Evolutionary conservation across 53 echinoderm and acorn worm species (phyloP), one percentile per base, ranked within the genome.

Genomic region (Holothuria leucospilota): DNA sequence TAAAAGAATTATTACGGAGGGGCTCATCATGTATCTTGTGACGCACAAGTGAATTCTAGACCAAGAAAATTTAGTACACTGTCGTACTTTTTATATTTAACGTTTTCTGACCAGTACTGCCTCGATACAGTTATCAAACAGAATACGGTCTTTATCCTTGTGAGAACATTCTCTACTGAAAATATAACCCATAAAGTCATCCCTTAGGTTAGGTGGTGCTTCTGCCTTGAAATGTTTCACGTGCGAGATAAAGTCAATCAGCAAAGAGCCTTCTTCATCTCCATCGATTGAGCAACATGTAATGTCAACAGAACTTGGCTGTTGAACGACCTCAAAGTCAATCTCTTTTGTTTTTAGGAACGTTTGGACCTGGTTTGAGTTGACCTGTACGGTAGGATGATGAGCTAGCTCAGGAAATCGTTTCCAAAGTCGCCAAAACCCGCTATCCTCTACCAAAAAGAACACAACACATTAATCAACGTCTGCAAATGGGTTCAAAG

Each of bases 231-330:
- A 88, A 21, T 74, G 39, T 52, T 88, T 88, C 26, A 82, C 65
- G 63, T 88, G 89, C 10, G 83, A 63, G 29, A 88, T 15, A 65
- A 88, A 88, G 63, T 88, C 89, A 7, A 88, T 72, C 38, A 88
- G 83, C 26, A 82, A 59, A 29, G 71, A 23, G 20, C 89, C 89
- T 27, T 88, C 82, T 71, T 59, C 39, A 2, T 71, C 82, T 21
- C 20, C 29, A 20, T 70, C 61, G 5, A 58, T 64, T 21, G 83
- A 88, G 20, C 78, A 78, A 30, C 62, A 41, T 2, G 89, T 71
- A 27, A 82, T 82, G 18, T 88, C 64, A 24, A 88, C 62, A 73
- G 63, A 62, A 61, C 71, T 63, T 29, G n/a, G 28, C 13, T 73
- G 62, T 51, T 73, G 40, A 15, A 71, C 20, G 30, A 59, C 60